Conservation (phyloP, 2,888 invertebrate genomes). For the Drosophila meridionalis region DNA sequence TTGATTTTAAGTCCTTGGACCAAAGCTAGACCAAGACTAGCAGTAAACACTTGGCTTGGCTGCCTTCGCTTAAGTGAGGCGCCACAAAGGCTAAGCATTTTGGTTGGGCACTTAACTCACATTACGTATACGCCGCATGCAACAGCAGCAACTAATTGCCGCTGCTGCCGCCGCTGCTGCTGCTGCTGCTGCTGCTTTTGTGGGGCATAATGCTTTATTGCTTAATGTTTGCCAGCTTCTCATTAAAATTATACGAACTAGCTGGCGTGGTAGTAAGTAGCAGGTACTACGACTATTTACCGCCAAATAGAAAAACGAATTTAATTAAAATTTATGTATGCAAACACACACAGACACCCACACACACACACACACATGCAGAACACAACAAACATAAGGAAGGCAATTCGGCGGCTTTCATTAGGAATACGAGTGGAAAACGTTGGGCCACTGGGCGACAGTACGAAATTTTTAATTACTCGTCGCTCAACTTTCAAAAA, state of each 20-base stretch:
- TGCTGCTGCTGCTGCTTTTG: slow-evolving; percentile 30
- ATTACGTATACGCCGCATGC: slow-evolving; percentile 46
- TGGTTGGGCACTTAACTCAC: slow-evolving; percentile 34
- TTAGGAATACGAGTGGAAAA: slow-evolving; percentile 49
- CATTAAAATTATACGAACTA: slow-evolving; percentile 68
- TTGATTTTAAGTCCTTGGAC: background rate
- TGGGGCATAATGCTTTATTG: slow-evolving; percentile 48
- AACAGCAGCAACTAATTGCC: slow-evolving; percentile 53
- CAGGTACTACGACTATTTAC: slow-evolving; percentile 45
- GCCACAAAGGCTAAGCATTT: slow-evolving; percentile 13
- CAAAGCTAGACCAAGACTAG: background rate
- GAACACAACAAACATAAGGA: slow-evolving; percentile 53
- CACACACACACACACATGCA: slow-evolving; percentile 6
- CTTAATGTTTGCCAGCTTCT: slow-evolving; percentile 55
- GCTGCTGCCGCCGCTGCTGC: slow-evolving; percentile 14
- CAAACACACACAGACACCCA: slow-evolving; percentile 3
- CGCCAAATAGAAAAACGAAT: slow-evolving; percentile 69
- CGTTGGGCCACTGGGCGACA: slow-evolving; percentile 61
- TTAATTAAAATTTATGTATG: slow-evolving; percentile 76
- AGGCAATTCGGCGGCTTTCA: slow-evolving; percentile 66
- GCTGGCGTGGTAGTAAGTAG: slow-evolving; percentile 16
- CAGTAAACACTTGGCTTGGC: background rate
- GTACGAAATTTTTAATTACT: slow-evolving; percentile 76
- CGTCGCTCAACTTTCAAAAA: slow-evolving; percentile 70
- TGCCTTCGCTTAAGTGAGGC: slow-evolving; percentile 26